These are phyloP conservation scores for Plusia festucae DNA, from an alignment of 2,888 invertebrate species.

Conservation along the genomic window DNA sequence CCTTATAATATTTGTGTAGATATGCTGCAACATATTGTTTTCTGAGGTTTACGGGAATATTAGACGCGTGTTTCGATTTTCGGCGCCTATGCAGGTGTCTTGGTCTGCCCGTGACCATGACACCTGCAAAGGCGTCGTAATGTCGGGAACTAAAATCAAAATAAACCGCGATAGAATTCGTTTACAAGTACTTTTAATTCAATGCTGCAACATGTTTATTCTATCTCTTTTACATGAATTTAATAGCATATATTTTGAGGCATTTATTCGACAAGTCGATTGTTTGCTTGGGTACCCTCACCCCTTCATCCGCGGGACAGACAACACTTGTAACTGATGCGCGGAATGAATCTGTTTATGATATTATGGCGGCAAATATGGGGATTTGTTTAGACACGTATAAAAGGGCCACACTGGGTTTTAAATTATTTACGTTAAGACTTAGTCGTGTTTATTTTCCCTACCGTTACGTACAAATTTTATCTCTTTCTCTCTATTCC, in stretches of 20 bases:
- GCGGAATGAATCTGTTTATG: constrained; percentile 36
- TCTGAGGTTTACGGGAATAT: no score
- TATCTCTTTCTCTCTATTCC: no score
- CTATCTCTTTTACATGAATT: constrained; percentile 7
- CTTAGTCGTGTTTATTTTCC: not conserved
- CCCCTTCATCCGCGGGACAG: constrained; percentile 48
- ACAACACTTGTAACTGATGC: constrained; percentile 38
- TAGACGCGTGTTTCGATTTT: no score
- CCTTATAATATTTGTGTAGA: no score
- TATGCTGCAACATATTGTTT: no score
- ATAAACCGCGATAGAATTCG: no score
- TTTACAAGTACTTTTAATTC: no score
- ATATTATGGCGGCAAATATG: constrained; percentile 14
- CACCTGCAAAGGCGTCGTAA: no score
- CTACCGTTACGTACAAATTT: no score
- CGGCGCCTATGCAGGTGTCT: no score
- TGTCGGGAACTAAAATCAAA: no score
- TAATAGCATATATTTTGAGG: constrained; percentile 6
- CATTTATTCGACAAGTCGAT: constrained; percentile 36
- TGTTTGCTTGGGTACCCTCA: constrained; percentile 46
- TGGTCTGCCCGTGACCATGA: no score
- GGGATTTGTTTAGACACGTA: constrained; percentile 3
- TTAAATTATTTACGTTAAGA: not conserved
- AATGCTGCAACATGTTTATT: not conserved
- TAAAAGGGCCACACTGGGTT: not conserved